Evolutionary conservation across 2,797 vertebrate species (phyloP), one percentile per base, ranked within the genome.

Genomic region (Rhinophrynus dorsalis): DNA sequence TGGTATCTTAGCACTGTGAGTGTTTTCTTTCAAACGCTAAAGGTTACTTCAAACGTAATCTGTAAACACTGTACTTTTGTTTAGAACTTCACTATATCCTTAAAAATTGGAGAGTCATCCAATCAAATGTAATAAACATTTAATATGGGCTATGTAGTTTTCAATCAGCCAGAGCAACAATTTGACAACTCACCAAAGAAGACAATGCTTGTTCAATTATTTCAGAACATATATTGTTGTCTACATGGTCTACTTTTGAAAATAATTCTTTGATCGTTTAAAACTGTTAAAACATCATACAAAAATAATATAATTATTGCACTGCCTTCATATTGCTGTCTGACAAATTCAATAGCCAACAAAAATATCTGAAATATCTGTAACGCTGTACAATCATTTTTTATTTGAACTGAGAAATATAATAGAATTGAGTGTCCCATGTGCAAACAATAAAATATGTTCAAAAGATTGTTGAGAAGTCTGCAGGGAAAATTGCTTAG

Each of bases 401-500:
- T 64, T 64, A 38, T 40, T 27, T 51, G 24, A 64, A 63, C 59
- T 63, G 44, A 71, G 52, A 50, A 57, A 58, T 50, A 65, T 72
- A 72, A 64, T 72, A 48, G 68, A 72, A 51, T 56, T 40, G 42
- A 48, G 20, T 33, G 33, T 65, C 44, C 51, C 30, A 37, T 50
- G 52, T 48, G 33, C 52, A 57, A 62, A 50, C 24, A 58, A 37
- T 57, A 64, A 64, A 72, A 38, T n/a, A 15, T 51, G 33, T 50
- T 50, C 11, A 42, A 50, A 51, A 65, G 44, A 72, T 24, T 29
- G 42, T 64, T 6, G 18, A 30, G 17, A 37, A 18, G 37, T 42
- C 58, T 70, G 35, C 38, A 56, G 68, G 30, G 27, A 30, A 71
- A 63, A 65, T 58, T 65, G 60, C 40, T 71, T 71, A 56, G 59